Evolutionary conservation across 2,888 invertebrate genomes (phyloP), one percentile per base, ranked within the genome.

Genomic region (Conchocele bisecta): DNA sequence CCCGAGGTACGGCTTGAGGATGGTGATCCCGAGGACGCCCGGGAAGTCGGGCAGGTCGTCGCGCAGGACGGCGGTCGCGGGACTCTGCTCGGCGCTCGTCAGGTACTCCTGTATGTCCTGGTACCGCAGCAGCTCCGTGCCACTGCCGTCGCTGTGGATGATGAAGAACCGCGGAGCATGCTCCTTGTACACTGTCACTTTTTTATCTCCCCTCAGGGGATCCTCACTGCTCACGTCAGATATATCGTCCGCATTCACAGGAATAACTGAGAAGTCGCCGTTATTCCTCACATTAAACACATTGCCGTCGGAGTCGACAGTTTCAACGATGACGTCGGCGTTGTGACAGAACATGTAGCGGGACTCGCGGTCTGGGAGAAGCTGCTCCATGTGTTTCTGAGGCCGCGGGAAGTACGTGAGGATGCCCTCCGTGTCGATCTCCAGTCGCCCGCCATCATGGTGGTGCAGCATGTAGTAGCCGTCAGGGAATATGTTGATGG

Each of bases 161-260:
- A 90, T 83, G 61, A 91, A 91, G 75, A 90, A 88, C 20, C 89
- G 63, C 13, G 91, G 91, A 29, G 89, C 86, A 71, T 91, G 90
- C 66, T 89, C 85, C 42, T 83, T 85, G 58, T 81, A 89, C 0
- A 76, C 61, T 0, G 75, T 68, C 20, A 87, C 63, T 64, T 82
- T 82, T 61, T 77, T 83, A n/a, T 79, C 79, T 9, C 24, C 59
- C 61, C 74, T 75, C 13, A 33, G 28, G 11, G 63, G 79, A 28
- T 83, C 83, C 29, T 81, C 81, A 56, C 74, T 79, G 57, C 79
- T 82, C 9, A 81, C 75, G 53, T 79, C 81, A 7, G 84, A 84
- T 3, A 81, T 42, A 53, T 86, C 85, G 33, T 84, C 84, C 3
- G 74, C 80, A 56, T 80, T 74, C 11, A 72, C 63, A 13, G 83